Evolutionary conservation across 2,113 vertebrate genomes (phyloP).

Genomic region (Rhineura floridana): DNA sequence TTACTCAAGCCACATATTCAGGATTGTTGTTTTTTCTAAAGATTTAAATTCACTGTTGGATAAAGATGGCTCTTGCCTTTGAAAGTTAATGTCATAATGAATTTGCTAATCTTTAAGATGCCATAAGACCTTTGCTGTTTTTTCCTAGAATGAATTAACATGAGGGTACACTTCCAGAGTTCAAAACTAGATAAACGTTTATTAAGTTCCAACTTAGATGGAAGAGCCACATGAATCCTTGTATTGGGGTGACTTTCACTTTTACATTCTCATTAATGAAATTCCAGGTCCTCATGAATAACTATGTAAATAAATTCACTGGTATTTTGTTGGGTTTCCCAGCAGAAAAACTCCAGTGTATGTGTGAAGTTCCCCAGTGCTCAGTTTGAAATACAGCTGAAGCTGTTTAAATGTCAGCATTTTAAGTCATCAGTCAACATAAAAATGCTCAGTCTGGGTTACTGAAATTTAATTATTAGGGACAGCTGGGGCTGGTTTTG

Average conservation of each 20-base stretch:
- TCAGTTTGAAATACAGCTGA: slow-evolving; percentile 63
- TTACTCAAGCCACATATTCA: too few species aligned
- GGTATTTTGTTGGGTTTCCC: slow-evolving; percentile 63
- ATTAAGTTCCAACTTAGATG: background rate
- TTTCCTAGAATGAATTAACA: background rate
- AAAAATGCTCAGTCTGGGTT: slow-evolving; percentile 56
- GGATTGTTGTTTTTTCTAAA: background rate
- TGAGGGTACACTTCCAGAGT: background rate
- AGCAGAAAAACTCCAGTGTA: slow-evolving; percentile 59
- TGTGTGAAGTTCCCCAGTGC: slow-evolving; percentile 59
- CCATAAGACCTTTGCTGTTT: background rate
- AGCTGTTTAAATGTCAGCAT: slow-evolving; percentile 65
- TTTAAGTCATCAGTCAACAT: slow-evolving; percentile 69
- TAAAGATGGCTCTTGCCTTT: background rate
- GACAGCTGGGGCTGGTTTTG: slow-evolving; percentile 61
- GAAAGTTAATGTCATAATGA: background rate
- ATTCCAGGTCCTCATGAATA: slow-evolving; percentile 58
- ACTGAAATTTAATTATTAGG: slow-evolving; percentile 65
- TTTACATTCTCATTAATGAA: slow-evolving; percentile 54
- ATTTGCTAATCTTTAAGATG: background rate
- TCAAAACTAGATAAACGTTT: background rate
- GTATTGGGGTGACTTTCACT: slow-evolving; percentile 40
- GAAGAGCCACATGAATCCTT: background rate
- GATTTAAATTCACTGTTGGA: background rate
- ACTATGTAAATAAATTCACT: slow-evolving; percentile 59